These are phyloP conservation scores for Peromyscus maniculatus DNA, from an alignment of 2,113 vertebrate genomes.

Conservation along the genomic window DNA sequence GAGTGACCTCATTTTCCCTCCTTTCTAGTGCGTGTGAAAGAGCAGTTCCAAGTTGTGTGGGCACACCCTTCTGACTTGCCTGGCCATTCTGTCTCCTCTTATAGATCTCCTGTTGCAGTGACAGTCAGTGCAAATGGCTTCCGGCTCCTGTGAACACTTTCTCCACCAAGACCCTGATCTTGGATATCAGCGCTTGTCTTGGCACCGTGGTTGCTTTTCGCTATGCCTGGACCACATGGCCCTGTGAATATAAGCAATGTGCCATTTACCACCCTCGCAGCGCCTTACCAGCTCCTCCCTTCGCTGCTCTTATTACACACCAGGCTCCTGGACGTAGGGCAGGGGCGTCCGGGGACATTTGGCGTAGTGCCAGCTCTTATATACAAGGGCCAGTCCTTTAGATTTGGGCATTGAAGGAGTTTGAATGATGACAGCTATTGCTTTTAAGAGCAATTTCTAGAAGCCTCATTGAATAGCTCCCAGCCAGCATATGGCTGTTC, in stretches of 20 bases:
- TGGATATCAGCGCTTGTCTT: conserved; percentile 82
- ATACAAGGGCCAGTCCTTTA: background rate
- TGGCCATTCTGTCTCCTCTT: background rate
- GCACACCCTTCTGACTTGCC: background rate
- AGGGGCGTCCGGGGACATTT: background rate
- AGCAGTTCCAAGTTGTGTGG: background rate
- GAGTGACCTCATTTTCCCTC: background rate
- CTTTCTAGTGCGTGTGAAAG: background rate
- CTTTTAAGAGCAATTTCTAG: conserved; percentile 38
- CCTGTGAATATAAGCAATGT: conserved; percentile 92
- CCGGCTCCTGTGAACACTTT: conserved; percentile 77
- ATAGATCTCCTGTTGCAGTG: conserved; percentile 90
- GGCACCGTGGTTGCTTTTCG: conserved; percentile 85
- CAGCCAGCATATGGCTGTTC: background rate
- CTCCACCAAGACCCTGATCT: conserved; percentile 72
- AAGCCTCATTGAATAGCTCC: background rate
- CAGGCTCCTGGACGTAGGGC: too few species aligned
- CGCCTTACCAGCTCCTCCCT: conserved; percentile 92
- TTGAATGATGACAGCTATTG: background rate
- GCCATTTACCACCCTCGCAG: conserved; percentile 88
- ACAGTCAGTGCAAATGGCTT: conserved; percentile 84
- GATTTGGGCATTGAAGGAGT: conserved; percentile 26
- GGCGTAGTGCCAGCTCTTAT: background rate
- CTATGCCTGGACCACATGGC: conserved; percentile 95
- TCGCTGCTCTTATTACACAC: conserved; percentile 76